phyloP scores from a whole-genome alignment of 2,797 vertebrate genomes.

The Sebastes kiyomatsui region DNA sequence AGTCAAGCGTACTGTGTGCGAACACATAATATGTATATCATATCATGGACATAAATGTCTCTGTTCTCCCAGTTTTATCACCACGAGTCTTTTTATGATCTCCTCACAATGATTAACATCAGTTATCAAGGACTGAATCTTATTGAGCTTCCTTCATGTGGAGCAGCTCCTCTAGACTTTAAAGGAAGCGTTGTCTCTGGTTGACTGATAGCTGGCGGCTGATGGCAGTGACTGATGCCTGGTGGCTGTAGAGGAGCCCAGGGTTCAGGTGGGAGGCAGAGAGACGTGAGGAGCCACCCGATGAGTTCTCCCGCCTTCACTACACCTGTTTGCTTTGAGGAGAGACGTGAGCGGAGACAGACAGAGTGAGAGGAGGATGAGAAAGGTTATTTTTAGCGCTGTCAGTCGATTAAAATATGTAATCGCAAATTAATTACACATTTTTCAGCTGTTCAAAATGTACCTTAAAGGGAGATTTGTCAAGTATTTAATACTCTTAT shows the following conservation, averaged over 20 bases:
- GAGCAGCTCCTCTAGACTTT: slow-evolving; percentile 11
- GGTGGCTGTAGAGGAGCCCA: slow-evolving; percentile 4
- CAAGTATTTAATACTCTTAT: too few relatives aligned
- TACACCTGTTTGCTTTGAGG: neutral
- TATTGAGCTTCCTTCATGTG: neutral
- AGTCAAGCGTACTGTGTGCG: neutral
- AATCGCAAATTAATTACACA: too few relatives aligned
- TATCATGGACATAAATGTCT: slow-evolving; percentile 9
- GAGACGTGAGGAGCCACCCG: slow-evolving; percentile 32
- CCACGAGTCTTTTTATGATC: slow-evolving; percentile 1
- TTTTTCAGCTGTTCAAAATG: too few relatives aligned
- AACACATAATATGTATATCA: slow-evolving; percentile 3
- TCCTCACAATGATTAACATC: neutral
- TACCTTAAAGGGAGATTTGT: too few relatives aligned
- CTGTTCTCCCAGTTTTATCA: neutral
- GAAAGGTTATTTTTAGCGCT: neutral
- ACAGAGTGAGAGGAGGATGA: neutral
- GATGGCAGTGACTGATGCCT: slow-evolving; percentile 44
- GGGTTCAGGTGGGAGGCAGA: slow-evolving; percentile 28
- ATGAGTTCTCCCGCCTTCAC: neutral
- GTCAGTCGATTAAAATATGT: too few relatives aligned
- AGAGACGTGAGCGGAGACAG: neutral
- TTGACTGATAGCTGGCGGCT: neutral
- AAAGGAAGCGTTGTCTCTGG: neutral
- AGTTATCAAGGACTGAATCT: neutral